A percentile compares a stretch with the other conserved stretches of the same genome.
Evolutionary conservation across 2,797 vertebrate species (phyloP).

Genomic region (Helicolenus hilgendorfi): DNA sequence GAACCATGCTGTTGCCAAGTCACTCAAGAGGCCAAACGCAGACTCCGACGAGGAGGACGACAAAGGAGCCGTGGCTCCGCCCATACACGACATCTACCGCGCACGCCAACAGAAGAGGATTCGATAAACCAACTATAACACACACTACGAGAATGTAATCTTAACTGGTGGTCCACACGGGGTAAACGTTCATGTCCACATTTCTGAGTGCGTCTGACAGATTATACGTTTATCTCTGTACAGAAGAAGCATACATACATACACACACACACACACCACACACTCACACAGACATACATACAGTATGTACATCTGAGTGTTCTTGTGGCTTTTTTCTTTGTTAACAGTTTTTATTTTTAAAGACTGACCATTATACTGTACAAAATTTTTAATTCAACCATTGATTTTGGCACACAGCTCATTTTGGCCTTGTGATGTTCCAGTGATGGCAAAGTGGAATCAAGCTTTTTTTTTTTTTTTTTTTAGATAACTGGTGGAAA

Average conservation of each 20-base stretch:
- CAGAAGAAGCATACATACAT: conserved; percentile 49
- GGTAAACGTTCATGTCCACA: conserved; percentile 46
- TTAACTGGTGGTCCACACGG: conserved; percentile 41
- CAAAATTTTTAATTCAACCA: conserved; percentile 89
- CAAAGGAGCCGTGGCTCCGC: conserved; percentile 97
- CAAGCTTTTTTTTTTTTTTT: conserved; percentile 59
- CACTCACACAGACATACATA: conserved; percentile 37
- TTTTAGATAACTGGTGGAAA: conserved; percentile 89
- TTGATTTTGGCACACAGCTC: conserved; percentile 82
- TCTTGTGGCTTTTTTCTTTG: conserved; percentile 74
- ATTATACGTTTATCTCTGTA: conserved; percentile 61
- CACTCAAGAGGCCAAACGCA: conserved; percentile 97
- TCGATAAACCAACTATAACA: conserved; percentile 88
- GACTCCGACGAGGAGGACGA: conserved; percentile 99
- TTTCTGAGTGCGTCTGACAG: conserved; percentile 48
- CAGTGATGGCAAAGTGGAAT: conserved; percentile 77
- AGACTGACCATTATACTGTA: conserved; percentile 91
- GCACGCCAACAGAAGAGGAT: conserved; percentile 98
- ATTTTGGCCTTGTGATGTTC: conserved; percentile 87
- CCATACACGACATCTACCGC: conserved; percentile 98
- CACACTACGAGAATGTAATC: conserved; percentile 75
- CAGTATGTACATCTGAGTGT: conserved; percentile 62
- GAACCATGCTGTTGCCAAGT: conserved; percentile 93
- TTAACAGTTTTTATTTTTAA: conserved; percentile 91
- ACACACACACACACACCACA: conserved; percentile 43